Conservation (phyloP, 53 echinoderm and acorn worm species). For the Glandiceps talaboti region DNA sequence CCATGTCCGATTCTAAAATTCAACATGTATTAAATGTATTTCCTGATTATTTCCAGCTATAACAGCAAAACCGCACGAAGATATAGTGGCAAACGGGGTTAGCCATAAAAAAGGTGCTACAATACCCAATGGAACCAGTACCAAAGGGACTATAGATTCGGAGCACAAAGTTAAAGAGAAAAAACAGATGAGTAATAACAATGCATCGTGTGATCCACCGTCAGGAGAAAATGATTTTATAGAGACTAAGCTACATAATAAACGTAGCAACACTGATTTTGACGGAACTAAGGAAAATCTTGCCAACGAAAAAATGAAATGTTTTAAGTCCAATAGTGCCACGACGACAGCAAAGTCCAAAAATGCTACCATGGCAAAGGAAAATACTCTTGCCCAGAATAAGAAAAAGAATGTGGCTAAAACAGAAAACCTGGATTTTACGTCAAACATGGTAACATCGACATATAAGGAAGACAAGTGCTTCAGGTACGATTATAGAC, state of each 20-base stretch:
- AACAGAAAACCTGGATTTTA: background rate
- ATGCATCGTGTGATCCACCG: slow-evolving; percentile 11
- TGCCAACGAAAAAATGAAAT: slow-evolving; percentile 48
- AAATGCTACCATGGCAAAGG: background rate
- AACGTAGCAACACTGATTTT: slow-evolving; percentile 22
- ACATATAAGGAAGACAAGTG: background rate
- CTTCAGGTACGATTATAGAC: background rate
- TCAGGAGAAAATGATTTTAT: slow-evolving; percentile 46
- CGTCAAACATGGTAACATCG: background rate
- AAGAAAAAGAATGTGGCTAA: background rate
- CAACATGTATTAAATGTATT: too few relatives aligned
- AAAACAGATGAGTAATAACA: slow-evolving; percentile 8
- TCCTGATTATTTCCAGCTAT: background rate
- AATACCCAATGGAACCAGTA: background rate
- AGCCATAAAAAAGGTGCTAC: background rate
- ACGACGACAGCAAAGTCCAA: background rate
- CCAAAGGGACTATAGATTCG: background rate
- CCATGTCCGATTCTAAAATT: too few relatives aligned
- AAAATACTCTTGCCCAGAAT: background rate
- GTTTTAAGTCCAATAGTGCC: background rate
- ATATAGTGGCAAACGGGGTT: background rate
- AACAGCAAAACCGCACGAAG: background rate
- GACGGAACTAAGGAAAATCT: slow-evolving; percentile 88
- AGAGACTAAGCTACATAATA: slow-evolving; percentile 58
- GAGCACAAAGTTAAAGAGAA: background rate